A percentile compares a stretch with the other conserved stretches of the same genome.
phyloP scores from a whole-genome alignment of 1,140 invertebrate genomes.

The Bilobella aurantiaca region DNA sequence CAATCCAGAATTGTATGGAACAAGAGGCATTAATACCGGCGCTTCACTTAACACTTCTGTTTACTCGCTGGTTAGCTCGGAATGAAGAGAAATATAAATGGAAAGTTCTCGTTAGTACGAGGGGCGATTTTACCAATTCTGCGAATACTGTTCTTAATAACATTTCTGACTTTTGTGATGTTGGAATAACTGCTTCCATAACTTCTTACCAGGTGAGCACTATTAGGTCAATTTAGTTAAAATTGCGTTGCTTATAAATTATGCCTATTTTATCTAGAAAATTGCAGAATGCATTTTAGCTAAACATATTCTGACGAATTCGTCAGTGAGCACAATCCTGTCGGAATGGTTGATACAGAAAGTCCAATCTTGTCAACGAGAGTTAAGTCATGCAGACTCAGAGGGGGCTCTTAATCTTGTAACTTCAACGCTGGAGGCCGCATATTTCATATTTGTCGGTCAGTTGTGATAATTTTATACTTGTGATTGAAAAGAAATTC shows the following conservation, averaged over 20 bases:
- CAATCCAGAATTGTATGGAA: conserved; percentile 20
- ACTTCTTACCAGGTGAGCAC: conserved; percentile 12
- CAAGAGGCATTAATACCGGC: conserved; percentile 20
- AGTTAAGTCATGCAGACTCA: conserved; percentile 3
- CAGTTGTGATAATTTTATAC: conserved; percentile 2
- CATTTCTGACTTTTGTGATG: conserved; percentile 19
- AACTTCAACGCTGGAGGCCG: conserved; percentile 10
- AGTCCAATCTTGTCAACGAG: conserved; percentile 8
- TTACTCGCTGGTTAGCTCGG: neutral
- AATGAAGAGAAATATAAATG: conserved; percentile 8
- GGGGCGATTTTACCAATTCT: neutral
- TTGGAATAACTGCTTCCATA: conserved; percentile 8
- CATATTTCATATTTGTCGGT: conserved; percentile 31
- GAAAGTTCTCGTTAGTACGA: conserved; percentile 11
- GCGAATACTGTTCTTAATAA: neutral
- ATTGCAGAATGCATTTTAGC: conserved; percentile 25
- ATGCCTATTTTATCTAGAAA: conserved; percentile 16
- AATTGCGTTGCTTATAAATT: neutral
- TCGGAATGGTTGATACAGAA: conserved; percentile 10
- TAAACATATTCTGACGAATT: conserved; percentile 19
- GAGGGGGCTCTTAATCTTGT: conserved; percentile 13
- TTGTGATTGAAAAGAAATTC: too few relatives aligned
- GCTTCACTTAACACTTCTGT: conserved; percentile 20
- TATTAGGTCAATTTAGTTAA: neutral
- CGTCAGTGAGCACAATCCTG: conserved; percentile 13